These are phyloP conservation scores for Condylura cristata DNA, from an alignment of 2,113 vertebrate genomes.

Conservation along the genomic window DNA sequence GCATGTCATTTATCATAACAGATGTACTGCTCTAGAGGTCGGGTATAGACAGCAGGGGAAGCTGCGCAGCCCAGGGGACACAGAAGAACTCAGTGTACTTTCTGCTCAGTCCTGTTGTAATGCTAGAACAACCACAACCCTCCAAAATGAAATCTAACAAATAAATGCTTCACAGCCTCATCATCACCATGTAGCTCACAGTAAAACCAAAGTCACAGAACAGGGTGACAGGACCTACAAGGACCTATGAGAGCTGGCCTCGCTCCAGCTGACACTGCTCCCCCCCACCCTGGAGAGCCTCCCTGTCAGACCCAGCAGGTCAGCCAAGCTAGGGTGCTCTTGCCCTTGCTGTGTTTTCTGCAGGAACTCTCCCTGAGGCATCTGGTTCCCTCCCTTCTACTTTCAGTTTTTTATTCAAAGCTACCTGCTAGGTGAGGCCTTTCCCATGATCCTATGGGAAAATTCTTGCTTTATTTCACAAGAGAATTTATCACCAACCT, in stretches of 20 bases:
- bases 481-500: not conserved
- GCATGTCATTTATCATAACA: not conserved
- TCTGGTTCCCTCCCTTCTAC: not conserved
- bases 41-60: not conserved
- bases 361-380: not conserved
- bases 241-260: not conserved
- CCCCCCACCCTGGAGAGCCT: not conserved
- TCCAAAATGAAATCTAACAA: not conserved
- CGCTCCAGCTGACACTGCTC: not conserved
- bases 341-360: not conserved
- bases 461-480: not conserved
- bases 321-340: not conserved
- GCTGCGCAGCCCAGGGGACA: not conserved
- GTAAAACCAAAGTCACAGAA: not conserved
- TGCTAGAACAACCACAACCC: not conserved
- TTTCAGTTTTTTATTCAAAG: not conserved
- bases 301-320: not conserved
- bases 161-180: not conserved
- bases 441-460: not conserved
- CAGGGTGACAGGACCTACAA: not conserved
- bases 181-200: not conserved
- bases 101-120: not conserved
- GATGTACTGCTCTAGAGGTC: not conserved
- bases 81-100: not conserved
- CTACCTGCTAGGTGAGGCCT: not conserved